Evolutionary conservation across 2,797 vertebrate species (phyloP).

Genomic region (Poeciliopsis paucimaculata): DNA sequence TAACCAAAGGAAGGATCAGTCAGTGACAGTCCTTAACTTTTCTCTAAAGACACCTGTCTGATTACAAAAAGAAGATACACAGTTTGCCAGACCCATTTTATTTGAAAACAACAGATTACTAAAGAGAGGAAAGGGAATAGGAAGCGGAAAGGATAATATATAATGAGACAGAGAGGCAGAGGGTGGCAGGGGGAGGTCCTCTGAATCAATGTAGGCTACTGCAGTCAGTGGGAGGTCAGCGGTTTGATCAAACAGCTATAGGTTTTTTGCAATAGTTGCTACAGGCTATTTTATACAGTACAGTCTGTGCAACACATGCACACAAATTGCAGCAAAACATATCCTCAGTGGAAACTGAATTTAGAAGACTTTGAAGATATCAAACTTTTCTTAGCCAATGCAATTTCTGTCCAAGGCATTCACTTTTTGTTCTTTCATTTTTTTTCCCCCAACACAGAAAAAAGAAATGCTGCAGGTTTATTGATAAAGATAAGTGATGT

Average conservation of each 20-base stretch:
- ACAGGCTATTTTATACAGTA: slow-evolving; percentile 43
- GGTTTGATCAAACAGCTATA: slow-evolving; percentile 58
- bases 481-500: neutral
- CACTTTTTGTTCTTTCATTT: neutral
- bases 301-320: slow-evolving; percentile 24
- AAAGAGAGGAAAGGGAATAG: slow-evolving; percentile 14
- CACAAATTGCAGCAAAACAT: slow-evolving; percentile 13
- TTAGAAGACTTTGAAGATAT: slow-evolving; percentile 36
- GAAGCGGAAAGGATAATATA: slow-evolving; percentile 4
- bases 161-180: slow-evolving; percentile 39
- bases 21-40: slow-evolving; percentile 44
- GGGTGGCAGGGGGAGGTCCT: slow-evolving; percentile 28
- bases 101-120: slow-evolving; percentile 50
- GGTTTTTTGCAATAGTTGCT: slow-evolving; percentile 53
- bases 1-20: slow-evolving; percentile 56
- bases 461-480: neutral
- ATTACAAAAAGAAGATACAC: slow-evolving; percentile 56
- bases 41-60: slow-evolving; percentile 44
- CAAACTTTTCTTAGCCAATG: neutral
- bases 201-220: slow-evolving; percentile 66
- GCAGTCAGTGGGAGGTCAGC: slow-evolving; percentile 66
- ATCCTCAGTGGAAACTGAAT: slow-evolving; percentile 27
- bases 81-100: slow-evolving; percentile 52
- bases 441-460: neutral
- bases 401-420: neutral